Conservation (phyloP, 2,888 invertebrate genomes). For the Agelastica alni region DNA sequence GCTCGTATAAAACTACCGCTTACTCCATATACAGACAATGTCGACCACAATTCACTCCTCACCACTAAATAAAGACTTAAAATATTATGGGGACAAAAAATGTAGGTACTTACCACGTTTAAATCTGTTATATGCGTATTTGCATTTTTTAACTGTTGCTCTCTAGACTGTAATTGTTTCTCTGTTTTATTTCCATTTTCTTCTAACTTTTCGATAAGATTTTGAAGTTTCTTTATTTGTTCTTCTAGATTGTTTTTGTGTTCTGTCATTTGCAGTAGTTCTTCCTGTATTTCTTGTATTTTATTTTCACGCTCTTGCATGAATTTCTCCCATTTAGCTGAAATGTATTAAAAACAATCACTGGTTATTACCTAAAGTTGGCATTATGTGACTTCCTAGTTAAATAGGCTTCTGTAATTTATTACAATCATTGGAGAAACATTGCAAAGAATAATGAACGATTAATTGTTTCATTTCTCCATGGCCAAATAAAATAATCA, state of each 20-base stretch:
- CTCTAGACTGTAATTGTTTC: constrained; percentile 47
- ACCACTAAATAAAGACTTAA: no score
- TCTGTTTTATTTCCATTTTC: constrained; percentile 49
- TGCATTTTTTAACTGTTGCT: constrained; percentile 44
- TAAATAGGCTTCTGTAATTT: no score
- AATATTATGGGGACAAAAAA: no score
- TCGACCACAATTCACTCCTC: no score
- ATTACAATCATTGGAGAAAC: no score
- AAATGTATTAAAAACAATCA: neutral
- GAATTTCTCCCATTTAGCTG: constrained; percentile 42
- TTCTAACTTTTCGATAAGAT: constrained; percentile 45
- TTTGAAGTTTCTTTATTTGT: constrained; percentile 42
- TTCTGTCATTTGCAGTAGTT: constrained; percentile 33
- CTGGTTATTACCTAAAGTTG: no score
- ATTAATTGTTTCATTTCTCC: no score
- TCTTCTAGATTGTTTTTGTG: constrained; percentile 40
- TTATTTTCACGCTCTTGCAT: constrained; percentile 39
- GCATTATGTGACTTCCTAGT: no score
- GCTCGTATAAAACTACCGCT: no score
- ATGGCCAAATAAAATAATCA: no score
- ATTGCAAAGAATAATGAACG: no score
- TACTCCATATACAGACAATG: no score
- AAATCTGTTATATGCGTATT: constrained; percentile 43
- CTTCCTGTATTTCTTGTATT: constrained; percentile 34
- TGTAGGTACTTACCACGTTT: constrained; percentile 43